Evolutionary conservation across 1,140 invertebrate species (phyloP).

Genomic region (Drosophila auraria): DNA sequence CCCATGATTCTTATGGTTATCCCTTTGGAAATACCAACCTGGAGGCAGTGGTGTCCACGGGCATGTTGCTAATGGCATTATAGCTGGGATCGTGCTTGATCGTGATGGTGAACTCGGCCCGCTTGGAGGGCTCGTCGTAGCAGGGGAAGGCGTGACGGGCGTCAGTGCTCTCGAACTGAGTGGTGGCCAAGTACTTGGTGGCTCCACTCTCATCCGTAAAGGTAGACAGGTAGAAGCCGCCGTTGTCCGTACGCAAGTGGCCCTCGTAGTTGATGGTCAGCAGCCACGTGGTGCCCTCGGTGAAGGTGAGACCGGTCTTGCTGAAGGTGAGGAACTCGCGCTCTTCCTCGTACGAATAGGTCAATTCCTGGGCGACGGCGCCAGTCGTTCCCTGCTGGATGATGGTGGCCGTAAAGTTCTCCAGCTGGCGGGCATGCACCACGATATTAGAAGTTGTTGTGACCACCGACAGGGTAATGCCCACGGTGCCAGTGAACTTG

Average conservation of each 20-base stretch:
- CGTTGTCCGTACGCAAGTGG: slow-evolving; percentile 87
- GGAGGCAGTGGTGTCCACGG: slow-evolving; percentile 48
- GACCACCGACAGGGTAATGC: slow-evolving; percentile 85
- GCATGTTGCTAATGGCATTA: slow-evolving; percentile 92
- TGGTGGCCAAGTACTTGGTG: slow-evolving; percentile 89
- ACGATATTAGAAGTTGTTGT: slow-evolving; percentile 82
- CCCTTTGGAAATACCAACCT: slow-evolving; percentile 41
- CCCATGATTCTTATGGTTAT: background rate
- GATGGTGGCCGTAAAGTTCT: slow-evolving; percentile 53
- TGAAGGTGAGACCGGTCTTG: slow-evolving; percentile 53
- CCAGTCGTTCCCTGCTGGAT: slow-evolving; percentile 1
- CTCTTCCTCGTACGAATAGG: slow-evolving; percentile 17
- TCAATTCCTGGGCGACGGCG: slow-evolving; percentile 10
- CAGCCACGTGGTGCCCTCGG: slow-evolving; percentile 68
- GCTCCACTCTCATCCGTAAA: slow-evolving; percentile 87
- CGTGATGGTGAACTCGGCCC: slow-evolving; percentile 91
- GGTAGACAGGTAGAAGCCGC: slow-evolving; percentile 93
- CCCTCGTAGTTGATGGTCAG: slow-evolving; percentile 86
- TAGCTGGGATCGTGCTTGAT: slow-evolving; percentile 87
- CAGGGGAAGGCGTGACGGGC: slow-evolving; percentile 94
- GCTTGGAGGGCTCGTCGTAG: slow-evolving; percentile 94
- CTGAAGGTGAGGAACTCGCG: slow-evolving; percentile 75
- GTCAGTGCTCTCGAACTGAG: slow-evolving; percentile 93
- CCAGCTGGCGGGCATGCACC: slow-evolving; percentile 85
- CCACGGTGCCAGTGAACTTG: slow-evolving; percentile 87